phyloP scores from a whole-genome alignment of 2,797 vertebrate species.

The Tenualosa ilisha region DNA sequence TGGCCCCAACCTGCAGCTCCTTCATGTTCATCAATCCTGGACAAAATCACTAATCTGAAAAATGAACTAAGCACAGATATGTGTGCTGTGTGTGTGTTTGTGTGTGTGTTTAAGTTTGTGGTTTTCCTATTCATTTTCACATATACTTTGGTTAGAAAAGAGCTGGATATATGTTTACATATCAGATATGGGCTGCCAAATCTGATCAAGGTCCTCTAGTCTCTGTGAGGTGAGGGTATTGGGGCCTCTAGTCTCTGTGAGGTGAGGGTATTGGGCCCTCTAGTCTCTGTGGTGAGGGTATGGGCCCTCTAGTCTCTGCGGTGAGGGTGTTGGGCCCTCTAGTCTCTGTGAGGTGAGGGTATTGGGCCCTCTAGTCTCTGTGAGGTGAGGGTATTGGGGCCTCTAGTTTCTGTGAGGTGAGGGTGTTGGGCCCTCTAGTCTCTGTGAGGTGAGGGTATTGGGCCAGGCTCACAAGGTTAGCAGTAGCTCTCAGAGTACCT shows the following conservation, averaged over 20 bases:
- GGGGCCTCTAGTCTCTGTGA: too few species aligned
- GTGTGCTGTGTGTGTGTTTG: background rate
- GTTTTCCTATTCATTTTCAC: background rate
- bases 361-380: too few species aligned
- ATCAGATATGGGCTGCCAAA: background rate
- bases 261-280: too few species aligned
- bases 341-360: too few species aligned
- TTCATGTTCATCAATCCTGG: background rate
- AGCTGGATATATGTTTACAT: too few species aligned
- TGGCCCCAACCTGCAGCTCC: background rate
- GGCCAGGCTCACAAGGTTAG: background rate
- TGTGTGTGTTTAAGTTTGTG: background rate
- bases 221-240: too few species aligned
- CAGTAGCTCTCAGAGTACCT: constrained; percentile 53
- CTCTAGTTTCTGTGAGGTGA: too few species aligned
- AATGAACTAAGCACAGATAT: background rate
- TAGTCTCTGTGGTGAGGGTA: too few species aligned
- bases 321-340: too few species aligned
- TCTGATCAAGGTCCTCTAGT: background rate
- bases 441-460: background rate
- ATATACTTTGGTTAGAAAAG: background rate
- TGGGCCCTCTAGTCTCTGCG: too few species aligned
- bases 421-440: too few species aligned
- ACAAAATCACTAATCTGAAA: background rate
- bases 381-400: too few species aligned